These are phyloP conservation scores for Darevskia mixta DNA, from an alignment of 2,797 vertebrate genomes.

Conservation along the genomic window DNA sequence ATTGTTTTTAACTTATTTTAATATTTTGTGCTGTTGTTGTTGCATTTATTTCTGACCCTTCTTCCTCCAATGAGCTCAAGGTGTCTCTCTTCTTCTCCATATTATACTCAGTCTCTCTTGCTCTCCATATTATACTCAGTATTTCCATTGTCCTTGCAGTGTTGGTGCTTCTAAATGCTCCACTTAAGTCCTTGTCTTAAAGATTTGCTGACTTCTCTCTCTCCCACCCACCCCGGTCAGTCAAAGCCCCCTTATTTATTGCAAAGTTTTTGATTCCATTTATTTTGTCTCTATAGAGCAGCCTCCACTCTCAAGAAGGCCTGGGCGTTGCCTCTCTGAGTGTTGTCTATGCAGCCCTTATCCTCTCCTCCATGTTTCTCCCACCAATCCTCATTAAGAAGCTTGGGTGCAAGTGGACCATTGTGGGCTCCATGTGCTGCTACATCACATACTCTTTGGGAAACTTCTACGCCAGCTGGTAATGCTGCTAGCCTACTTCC, in stretches of 20 bases:
- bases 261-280: background rate
- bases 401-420: conserved; percentile 96
- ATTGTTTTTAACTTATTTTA: too few species aligned
- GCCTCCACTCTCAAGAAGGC: conserved; percentile 88
- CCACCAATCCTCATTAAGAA: conserved; percentile 91
- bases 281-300: conserved; percentile 85
- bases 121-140: background rate
- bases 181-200: background rate
- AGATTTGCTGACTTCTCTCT: background rate
- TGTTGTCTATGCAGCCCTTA: conserved; percentile 88
- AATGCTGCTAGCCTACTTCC: conserved; percentile 50
- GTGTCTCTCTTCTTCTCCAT: too few species aligned
- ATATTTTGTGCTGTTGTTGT: too few species aligned
- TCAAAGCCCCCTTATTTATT: background rate
- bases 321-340: conserved; percentile 93
- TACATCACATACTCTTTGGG: conserved; percentile 92
- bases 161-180: too few species aligned
- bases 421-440: conserved; percentile 89
- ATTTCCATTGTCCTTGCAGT: background rate
- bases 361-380: conserved; percentile 94
- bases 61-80: background rate
- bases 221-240: background rate
- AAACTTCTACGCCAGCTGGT: conserved; percentile 95
- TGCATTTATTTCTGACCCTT: background rate
- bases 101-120: background rate